Percentiles rank a stretch among this genome's conserved stretches.
Evolutionary conservation across 1,140 invertebrate genomes (phyloP).

Genomic region (Panagrolaimus sp.): DNA sequence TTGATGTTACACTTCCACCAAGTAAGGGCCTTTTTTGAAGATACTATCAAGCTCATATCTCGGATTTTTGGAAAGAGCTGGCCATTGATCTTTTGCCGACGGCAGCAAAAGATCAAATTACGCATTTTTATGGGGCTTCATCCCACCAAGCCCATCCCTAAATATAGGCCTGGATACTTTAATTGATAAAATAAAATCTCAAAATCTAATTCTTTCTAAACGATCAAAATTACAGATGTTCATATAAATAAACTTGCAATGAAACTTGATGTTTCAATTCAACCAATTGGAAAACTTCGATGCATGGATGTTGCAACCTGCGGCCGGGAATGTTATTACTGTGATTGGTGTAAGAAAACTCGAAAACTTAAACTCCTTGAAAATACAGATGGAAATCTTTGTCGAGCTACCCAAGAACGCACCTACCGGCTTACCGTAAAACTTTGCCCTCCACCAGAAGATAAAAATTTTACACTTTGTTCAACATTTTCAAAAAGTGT

Average conservation of each 20-base stretch:
- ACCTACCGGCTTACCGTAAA: conserved; percentile 52
- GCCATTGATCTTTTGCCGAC: no score
- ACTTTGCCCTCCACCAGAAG: conserved; percentile 56
- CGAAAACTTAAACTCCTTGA: conserved; percentile 56
- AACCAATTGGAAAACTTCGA: conserved; percentile 58
- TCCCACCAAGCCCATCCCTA: no score
- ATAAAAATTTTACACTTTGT: conserved; percentile 57
- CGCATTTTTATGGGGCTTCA: no score
- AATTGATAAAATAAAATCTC: no score
- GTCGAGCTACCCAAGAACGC: conserved; percentile 54
- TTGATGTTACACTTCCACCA: conserved; percentile 56
- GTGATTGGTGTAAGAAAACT: conserved; percentile 58
- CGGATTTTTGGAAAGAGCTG: no score
- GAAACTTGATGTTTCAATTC: conserved; percentile 52
- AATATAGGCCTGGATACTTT: no score
- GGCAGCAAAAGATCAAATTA: no score
- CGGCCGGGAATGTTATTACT: conserved; percentile 57
- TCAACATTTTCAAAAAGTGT: conserved; percentile 58
- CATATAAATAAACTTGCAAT: conserved; percentile 58
- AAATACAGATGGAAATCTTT: conserved; percentile 58
- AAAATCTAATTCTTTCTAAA: no score
- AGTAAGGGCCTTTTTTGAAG: no score
- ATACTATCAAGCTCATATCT: no score
- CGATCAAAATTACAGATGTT: conserved; percentile 33
- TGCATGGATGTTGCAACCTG: conserved; percentile 59